Conservation (phyloP, 2,797 vertebrate genomes). For the Rhinogobio ventralis region DNA sequence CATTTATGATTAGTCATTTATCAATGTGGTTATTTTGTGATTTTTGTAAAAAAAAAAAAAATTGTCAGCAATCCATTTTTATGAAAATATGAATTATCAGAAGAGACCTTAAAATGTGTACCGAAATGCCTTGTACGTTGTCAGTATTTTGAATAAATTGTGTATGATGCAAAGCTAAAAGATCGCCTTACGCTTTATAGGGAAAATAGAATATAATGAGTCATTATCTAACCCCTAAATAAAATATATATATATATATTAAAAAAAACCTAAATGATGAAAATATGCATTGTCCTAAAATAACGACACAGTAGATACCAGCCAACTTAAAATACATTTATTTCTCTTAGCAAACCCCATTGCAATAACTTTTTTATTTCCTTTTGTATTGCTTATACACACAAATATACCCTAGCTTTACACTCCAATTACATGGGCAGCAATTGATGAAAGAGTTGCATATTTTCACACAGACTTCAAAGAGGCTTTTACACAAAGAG, state of each 20-base stretch:
- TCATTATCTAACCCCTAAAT: background rate
- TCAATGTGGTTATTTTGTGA: conserved; percentile 77
- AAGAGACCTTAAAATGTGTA: conserved; percentile 75
- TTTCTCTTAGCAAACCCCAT: conserved; percentile 40
- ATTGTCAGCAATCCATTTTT: conserved; percentile 62
- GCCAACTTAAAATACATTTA: background rate
- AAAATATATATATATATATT: too few relatives aligned
- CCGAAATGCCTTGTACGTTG: conserved; percentile 82
- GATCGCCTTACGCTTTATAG: conserved; percentile 14
- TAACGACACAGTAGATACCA: background rate
- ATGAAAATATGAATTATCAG: conserved; percentile 68
- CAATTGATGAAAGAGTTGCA: conserved; percentile 90
- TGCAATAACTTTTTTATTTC: conserved; percentile 27
- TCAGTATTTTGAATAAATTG: conserved; percentile 82
- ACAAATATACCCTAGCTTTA: conserved; percentile 79
- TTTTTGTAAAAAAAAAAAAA: conserved; percentile 74
- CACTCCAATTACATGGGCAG: conserved; percentile 88
- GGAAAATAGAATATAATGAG: background rate
- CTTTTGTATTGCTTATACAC: conserved; percentile 54
- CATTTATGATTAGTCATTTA: conserved; percentile 73
- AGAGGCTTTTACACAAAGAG: conserved; percentile 92
- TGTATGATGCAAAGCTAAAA: conserved; percentile 73
- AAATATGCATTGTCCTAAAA: background rate
- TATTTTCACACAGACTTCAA: conserved; percentile 97
- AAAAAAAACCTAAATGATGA: background rate